Percentiles rank a stretch among this genome's conserved stretches.
These are phyloP conservation scores for Ceramica pisi DNA, from an alignment of 2,888 invertebrate genomes.

Conservation along the genomic window DNA sequence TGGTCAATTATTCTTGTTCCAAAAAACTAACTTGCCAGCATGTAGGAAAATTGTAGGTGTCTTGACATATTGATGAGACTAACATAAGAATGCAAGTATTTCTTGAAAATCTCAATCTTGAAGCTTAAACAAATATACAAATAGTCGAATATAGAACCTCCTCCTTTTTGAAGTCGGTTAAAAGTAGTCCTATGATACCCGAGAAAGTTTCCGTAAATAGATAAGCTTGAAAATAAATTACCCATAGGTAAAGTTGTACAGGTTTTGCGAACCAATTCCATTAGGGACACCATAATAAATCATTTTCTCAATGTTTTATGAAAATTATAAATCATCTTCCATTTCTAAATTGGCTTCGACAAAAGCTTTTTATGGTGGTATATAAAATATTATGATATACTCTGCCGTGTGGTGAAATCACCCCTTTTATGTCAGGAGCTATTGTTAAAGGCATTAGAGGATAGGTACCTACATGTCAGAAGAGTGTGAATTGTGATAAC, in stretches of 20 bases:
- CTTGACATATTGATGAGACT: too few relatives aligned
- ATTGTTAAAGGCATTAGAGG: slow-evolving; percentile 21
- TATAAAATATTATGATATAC: slow-evolving; percentile 27
- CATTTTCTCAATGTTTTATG: slow-evolving; percentile 37
- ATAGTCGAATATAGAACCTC: too few relatives aligned
- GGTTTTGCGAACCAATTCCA: slow-evolving; percentile 41
- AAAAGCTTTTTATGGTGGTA: slow-evolving; percentile 34
- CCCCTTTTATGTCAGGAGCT: background rate
- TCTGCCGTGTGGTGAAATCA: background rate
- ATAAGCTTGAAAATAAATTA: slow-evolving; percentile 25
- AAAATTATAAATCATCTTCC: slow-evolving; percentile 43
- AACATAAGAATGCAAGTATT: too few relatives aligned
- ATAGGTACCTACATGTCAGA: background rate
- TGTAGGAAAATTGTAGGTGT: too few relatives aligned
- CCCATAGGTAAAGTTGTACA: background rate
- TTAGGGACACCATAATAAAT: slow-evolving; percentile 46
- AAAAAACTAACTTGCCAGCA: too few relatives aligned
- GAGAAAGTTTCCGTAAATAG: background rate
- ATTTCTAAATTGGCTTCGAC: slow-evolving; percentile 42
- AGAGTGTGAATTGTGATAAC: background rate
- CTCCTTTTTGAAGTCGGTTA: too few relatives aligned
- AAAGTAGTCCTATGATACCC: too few relatives aligned
- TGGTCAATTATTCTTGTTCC: too few relatives aligned
- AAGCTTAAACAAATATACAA: too few relatives aligned
- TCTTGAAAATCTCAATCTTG: too few relatives aligned